Conservation (phyloP, 2,888 invertebrate species). For the Diplazon laetatorius region DNA sequence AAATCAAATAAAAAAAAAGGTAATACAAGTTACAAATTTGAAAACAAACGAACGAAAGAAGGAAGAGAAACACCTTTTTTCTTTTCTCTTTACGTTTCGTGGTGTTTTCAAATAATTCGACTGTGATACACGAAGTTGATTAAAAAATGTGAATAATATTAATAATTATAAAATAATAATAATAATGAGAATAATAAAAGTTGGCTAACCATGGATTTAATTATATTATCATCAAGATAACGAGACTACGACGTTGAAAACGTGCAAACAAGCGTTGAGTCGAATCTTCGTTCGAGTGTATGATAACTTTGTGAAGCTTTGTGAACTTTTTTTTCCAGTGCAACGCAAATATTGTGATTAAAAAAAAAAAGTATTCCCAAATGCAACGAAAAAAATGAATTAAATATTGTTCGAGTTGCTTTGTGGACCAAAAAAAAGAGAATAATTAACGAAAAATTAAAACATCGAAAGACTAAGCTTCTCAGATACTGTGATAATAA, state of each 20-base stretch:
- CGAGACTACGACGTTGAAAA: not conserved
- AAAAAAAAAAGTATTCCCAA: not conserved
- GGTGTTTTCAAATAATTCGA: no score
- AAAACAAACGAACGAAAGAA: no score
- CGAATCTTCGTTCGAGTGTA: not conserved
- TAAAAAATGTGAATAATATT: no score
- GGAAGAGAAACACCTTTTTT: no score
- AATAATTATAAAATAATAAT: not conserved
- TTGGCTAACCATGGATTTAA: not conserved
- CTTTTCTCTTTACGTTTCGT: not conserved
- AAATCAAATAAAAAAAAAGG: no score
- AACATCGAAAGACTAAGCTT: not conserved
- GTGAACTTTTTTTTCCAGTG: no score
- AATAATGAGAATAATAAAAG: not conserved
- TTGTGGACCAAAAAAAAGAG: no score
- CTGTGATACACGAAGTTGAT: no score
- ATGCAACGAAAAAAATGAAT: not conserved
- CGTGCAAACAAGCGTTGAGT: not conserved
- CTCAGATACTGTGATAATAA: conserved; percentile 15
- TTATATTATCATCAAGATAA: conserved; percentile 3
- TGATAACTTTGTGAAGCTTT: not conserved
- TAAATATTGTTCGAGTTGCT: not conserved
- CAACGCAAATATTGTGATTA: conserved; percentile 12
- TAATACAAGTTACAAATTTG: no score
- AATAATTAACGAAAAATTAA: no score